Conservation (phyloP, 2,113 vertebrate species). For the Zosterops borbonicus region DNA sequence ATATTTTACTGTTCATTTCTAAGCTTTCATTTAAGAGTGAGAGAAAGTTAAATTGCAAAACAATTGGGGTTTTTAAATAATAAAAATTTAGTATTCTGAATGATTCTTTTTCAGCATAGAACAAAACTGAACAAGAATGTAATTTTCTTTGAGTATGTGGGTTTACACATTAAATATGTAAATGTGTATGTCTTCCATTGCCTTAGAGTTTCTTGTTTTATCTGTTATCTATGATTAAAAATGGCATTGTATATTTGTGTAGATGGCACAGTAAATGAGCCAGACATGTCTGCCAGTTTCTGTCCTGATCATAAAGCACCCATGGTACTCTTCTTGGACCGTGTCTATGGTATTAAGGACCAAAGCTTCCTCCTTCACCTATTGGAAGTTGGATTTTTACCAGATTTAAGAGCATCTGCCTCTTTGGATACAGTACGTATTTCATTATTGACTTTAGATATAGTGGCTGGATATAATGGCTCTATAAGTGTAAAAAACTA, state of each 20-base stretch:
- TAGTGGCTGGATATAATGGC: background rate
- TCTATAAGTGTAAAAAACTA: background rate
- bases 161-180: background rate
- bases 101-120: background rate
- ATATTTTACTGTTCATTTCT: background rate
- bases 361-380: slow-evolving; percentile 94
- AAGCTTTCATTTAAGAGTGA: background rate
- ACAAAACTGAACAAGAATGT: background rate
- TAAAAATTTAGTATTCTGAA: background rate
- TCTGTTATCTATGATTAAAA: background rate
- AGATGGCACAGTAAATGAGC: slow-evolving; percentile 92
- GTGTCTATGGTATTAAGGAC: slow-evolving; percentile 95
- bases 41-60: background rate
- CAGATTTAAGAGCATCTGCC: slow-evolving; percentile 91
- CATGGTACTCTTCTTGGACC: slow-evolving; percentile 97
- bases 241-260: slow-evolving; percentile 22
- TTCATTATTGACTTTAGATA: background rate
- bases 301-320: slow-evolving; percentile 98
- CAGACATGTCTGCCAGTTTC: slow-evolving; percentile 93
- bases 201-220: background rate
- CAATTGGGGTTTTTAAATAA: background rate
- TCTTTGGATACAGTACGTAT: slow-evolving; percentile 90
- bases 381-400: slow-evolving; percentile 95
- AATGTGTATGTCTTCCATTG: background rate
- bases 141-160: background rate